Conservation (phyloP, 2,113 vertebrate species). For the cat (Felis catus) region DNA sequence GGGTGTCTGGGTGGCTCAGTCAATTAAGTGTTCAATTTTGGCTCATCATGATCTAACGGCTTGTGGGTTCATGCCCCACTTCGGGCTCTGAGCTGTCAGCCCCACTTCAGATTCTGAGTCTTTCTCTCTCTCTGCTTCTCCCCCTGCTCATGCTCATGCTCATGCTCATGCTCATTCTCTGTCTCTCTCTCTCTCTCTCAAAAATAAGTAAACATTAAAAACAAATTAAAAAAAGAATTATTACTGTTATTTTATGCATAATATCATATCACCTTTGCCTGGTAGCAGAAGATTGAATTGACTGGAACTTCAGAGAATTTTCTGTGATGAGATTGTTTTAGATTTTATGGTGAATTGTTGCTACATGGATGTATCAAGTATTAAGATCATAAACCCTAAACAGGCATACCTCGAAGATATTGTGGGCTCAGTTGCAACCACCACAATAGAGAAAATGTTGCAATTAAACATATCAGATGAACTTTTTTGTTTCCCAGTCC, state of each 20-base stretch:
- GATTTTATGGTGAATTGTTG: neutral
- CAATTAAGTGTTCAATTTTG: no score
- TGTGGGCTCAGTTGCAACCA: neutral
- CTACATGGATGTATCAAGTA: neutral
- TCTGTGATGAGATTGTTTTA: neutral
- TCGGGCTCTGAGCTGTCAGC: no score
- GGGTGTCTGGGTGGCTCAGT: no score
- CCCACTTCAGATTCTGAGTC: no score
- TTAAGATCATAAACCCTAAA: neutral
- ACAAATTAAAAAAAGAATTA: neutral
- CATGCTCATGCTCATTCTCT: no score
- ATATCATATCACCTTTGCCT: neutral
- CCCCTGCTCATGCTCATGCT: no score
- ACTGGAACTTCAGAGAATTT: neutral
- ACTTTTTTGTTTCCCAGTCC: neutral
- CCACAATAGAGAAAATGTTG: neutral
- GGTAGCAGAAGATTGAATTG: neutral
- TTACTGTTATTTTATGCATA: neutral
- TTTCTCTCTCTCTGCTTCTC: no score
- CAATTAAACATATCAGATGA: neutral
- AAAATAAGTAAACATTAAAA: no score
- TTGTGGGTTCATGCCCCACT: no score
- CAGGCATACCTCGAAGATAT: neutral
- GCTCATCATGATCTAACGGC: no score
- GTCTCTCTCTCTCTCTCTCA: no score